Evolutionary conservation across 2,888 invertebrate genomes (phyloP).

Genomic region (Marronus borbonicus): DNA sequence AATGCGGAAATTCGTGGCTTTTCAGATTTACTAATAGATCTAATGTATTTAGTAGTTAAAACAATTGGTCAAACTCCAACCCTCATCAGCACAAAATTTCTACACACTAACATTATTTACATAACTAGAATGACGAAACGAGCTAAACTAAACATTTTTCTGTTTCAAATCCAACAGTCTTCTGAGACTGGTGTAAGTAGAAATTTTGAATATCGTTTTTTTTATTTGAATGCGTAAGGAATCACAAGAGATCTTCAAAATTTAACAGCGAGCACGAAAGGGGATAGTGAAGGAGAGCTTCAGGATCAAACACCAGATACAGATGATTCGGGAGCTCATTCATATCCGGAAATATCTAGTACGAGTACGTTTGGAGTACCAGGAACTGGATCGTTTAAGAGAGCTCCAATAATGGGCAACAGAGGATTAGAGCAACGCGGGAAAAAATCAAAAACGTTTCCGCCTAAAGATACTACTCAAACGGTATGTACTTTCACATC

Average conservation of each 20-base stretch:
- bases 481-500: slow-evolving; percentile 36
- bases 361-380: slow-evolving; percentile 70
- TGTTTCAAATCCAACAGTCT: slow-evolving; percentile 50
- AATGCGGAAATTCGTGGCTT: too few species aligned
- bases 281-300: slow-evolving; percentile 80
- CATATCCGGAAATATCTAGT: slow-evolving; percentile 70
- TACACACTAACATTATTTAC: slow-evolving; percentile 26
- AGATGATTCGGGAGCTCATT: slow-evolving; percentile 78
- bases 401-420: slow-evolving; percentile 76
- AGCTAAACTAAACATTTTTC: slow-evolving; percentile 8
- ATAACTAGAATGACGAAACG: neutral
- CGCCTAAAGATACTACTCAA: slow-evolving; percentile 71
- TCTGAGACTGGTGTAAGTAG: slow-evolving; percentile 51
- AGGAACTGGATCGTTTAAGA: slow-evolving; percentile 73
- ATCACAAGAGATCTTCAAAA: slow-evolving; percentile 71
- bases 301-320: slow-evolving; percentile 83
- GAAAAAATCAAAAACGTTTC: slow-evolving; percentile 76
- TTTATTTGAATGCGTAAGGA: slow-evolving; percentile 60
- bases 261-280: slow-evolving; percentile 71
- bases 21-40: too few species aligned
- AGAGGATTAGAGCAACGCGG: slow-evolving; percentile 76
- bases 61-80: neutral
- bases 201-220: slow-evolving; percentile 50
- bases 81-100: slow-evolving; percentile 13
- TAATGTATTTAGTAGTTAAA: too few species aligned